These are phyloP conservation scores for Zygaena filipendulae DNA, from an alignment of 2,888 invertebrate species.

Conservation along the genomic window DNA sequence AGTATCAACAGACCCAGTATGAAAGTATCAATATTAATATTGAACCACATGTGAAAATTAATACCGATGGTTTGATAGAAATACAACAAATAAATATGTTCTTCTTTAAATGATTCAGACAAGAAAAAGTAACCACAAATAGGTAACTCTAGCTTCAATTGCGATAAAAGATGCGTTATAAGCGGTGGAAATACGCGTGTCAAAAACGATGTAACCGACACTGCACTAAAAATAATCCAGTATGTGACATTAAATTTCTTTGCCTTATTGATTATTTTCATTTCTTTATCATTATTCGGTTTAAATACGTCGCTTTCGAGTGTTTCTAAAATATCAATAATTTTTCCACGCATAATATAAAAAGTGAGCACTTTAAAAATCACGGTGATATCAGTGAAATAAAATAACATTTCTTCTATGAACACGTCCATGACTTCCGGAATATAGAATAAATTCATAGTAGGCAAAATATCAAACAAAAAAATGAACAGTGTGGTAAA, in stretches of 20 bases:
- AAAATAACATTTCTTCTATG: constrained; percentile 36
- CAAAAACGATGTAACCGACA: constrained; percentile 24
- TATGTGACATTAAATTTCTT: constrained; percentile 28
- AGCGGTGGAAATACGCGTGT: constrained; percentile 24
- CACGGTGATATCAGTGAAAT: constrained; percentile 28
- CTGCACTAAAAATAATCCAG: constrained; percentile 26
- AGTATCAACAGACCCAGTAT: constrained; percentile 34
- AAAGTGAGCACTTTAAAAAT: constrained; percentile 32
- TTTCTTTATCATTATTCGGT: constrained; percentile 22
- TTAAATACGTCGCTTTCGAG: constrained; percentile 35
- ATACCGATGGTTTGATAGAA: constrained; percentile 36
- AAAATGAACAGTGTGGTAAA: constrained; percentile 23
- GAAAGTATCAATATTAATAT: constrained; percentile 35
- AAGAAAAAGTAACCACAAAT: constrained; percentile 34
- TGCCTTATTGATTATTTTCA: constrained; percentile 24
- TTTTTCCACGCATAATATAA: constrained; percentile 23
- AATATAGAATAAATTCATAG: constrained; percentile 32
- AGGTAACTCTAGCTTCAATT: constrained; percentile 24
- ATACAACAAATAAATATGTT: constrained; percentile 30
- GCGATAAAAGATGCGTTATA: constrained; percentile 23
- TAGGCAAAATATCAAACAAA: constrained; percentile 21
- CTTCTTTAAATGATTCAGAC: constrained; percentile 22
- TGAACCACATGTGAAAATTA: constrained; percentile 29
- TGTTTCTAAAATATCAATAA: constrained; percentile 22
- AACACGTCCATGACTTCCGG: constrained; percentile 28